Evolutionary conservation across 2,888 invertebrate genomes (phyloP).

Genomic region (Ennomos erosarius): DNA sequence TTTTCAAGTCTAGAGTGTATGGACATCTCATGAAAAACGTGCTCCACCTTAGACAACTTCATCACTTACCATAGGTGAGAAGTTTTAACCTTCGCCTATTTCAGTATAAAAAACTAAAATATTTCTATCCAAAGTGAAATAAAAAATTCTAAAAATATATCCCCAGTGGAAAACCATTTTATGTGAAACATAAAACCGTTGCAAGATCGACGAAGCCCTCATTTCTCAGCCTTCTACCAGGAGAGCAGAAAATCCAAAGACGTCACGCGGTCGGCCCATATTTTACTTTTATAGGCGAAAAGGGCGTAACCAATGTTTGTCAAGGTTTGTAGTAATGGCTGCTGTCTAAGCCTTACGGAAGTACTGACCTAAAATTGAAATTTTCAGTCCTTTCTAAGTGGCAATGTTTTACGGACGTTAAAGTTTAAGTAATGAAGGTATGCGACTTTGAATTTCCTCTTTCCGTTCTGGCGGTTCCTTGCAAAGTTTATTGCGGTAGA

Average conservation of each 20-base stretch:
- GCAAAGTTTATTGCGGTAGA: slow-evolving; percentile 53
- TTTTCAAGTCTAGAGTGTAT: too few species aligned
- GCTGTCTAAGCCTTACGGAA: slow-evolving; percentile 58
- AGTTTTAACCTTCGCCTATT: too few species aligned
- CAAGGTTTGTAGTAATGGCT: slow-evolving; percentile 58
- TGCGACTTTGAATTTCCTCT: slow-evolving; percentile 50
- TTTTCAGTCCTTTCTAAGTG: slow-evolving; percentile 56
- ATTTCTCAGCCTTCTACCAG: slow-evolving; percentile 41
- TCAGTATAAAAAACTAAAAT: slow-evolving; percentile 10
- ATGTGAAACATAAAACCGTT: slow-evolving; percentile 25
- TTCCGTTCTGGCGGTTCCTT: slow-evolving; percentile 30
- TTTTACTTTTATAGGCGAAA: slow-evolving; percentile 63
- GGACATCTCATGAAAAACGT: too few species aligned
- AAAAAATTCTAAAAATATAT: too few species aligned
- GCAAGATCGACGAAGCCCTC: slow-evolving; percentile 27
- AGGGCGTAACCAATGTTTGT: slow-evolving; percentile 62
- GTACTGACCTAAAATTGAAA: slow-evolving; percentile 68
- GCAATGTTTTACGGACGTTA: slow-evolving; percentile 61
- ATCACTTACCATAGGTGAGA: too few species aligned
- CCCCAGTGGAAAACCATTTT: slow-evolving; percentile 19
- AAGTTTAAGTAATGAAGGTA: slow-evolving; percentile 61
- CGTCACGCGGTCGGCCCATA: slow-evolving; percentile 55
- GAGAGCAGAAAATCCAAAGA: slow-evolving; percentile 47
- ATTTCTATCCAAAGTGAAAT: too few species aligned
- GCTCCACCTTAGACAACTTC: too few species aligned